A percentile compares a stretch with the other conserved stretches of the same genome.
phyloP scores from a whole-genome alignment of 2,113 vertebrate genomes.

The Triplophysa siluroides region DNA sequence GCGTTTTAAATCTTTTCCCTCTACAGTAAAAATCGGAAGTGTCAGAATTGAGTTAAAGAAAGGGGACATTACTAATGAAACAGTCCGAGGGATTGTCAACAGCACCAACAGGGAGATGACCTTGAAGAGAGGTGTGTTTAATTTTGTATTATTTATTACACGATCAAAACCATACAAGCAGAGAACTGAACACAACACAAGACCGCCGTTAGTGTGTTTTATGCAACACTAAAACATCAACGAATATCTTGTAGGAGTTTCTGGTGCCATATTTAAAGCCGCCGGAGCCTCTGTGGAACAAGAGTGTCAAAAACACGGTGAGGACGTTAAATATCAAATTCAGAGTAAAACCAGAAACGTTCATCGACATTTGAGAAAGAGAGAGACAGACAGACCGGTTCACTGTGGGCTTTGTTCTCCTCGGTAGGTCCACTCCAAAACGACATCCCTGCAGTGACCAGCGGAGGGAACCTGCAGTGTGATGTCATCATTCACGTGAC shows the following conservation, averaged over 20 bases:
- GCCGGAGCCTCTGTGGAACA: conserved; percentile 57
- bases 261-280: conserved; percentile 61
- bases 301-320: conserved; percentile 57
- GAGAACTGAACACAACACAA: not conserved
- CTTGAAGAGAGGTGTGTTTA: conserved; percentile 50
- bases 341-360: not conserved
- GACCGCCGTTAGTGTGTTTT: too few relatives aligned
- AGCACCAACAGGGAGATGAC: conserved; percentile 58
- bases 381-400: too few relatives aligned
- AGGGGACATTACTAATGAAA: conserved; percentile 58
- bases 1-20: not conserved
- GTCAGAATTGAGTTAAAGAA: conserved; percentile 60
- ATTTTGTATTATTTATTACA: too few relatives aligned
- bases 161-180: not conserved
- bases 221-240: too few relatives aligned
- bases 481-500: conserved; percentile 65
- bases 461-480: conserved; percentile 57
- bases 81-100: conserved; percentile 62
- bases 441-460: conserved; percentile 57
- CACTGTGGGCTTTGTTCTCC: not conserved
- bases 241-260: conserved; percentile 57
- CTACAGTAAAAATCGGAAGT: conserved; percentile 55
- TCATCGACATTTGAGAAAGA: not conserved
- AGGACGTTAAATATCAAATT: conserved; percentile 2
- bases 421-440: conserved; percentile 51